These are phyloP conservation scores for Mormyrus iriodes DNA, from an alignment of 2,113 vertebrate species.

Conservation along the genomic window DNA sequence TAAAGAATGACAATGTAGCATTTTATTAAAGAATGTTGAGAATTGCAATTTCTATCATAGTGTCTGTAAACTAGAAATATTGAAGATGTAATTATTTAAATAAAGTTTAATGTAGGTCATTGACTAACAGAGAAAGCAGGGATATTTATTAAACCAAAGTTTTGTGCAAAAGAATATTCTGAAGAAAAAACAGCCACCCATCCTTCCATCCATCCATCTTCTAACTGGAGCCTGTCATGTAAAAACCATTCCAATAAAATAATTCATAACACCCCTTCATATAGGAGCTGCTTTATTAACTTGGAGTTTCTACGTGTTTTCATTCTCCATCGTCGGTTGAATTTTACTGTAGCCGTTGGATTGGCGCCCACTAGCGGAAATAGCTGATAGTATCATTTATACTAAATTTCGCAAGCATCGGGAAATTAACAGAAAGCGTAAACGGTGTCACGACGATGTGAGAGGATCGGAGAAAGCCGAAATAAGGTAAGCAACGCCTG, in stretches of 20 bases:
- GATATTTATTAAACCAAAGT: slow-evolving; percentile 43
- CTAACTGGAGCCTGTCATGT: slow-evolving; percentile 12
- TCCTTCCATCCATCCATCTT: background rate
- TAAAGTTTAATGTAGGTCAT: slow-evolving; percentile 9
- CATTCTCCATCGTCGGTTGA: background rate
- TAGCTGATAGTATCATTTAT: background rate
- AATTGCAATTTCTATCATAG: slow-evolving; percentile 19
- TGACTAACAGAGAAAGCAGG: slow-evolving; percentile 43
- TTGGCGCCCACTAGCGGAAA: background rate
- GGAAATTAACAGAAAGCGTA: background rate
- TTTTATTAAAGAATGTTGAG: slow-evolving; percentile 18
- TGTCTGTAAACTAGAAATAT: slow-evolving; percentile 27
- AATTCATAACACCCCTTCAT: background rate
- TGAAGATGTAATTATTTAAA: slow-evolving; percentile 38
- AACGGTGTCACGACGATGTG: background rate
- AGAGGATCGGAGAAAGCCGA: background rate
- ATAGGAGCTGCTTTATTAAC: background rate
- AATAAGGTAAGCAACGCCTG: background rate
- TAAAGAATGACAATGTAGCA: background rate
- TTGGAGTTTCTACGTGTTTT: background rate
- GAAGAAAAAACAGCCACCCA: background rate
- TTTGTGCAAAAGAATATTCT: slow-evolving; percentile 2
- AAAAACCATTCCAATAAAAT: slow-evolving; percentile 67
- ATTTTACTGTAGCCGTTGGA: background rate
- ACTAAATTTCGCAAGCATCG: background rate